Base-by-base conservation (phyloP, 2,797 vertebrate genomes). In the Bucorvus abyssinicus region DNA sequence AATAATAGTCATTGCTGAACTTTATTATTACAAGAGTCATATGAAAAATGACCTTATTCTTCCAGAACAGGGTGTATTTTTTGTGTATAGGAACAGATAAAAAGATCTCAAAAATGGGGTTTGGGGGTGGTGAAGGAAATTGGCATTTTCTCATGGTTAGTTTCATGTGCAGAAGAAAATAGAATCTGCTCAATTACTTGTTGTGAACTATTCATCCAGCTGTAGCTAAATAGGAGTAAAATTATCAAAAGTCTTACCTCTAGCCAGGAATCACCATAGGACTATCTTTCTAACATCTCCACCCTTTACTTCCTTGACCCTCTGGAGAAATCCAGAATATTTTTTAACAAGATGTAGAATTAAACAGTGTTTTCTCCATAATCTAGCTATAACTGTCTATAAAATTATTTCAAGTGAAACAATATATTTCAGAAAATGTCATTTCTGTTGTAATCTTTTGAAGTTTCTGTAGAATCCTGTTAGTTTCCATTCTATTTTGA, bases 211-310 rank as follows among this genome's bases (percentile, higher is more conserved):
- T 40, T 94, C 55, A 63, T 32, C 14, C 27, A 76, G 5, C 18
- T 67, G 34, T 29, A 79, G 29, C 44, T 87, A 85, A 94, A 97
- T 84, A 97, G 38, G 57, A 59, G 24, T 85, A 76, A 90, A 96
- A 94, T 76, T 96, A 92, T 84, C 47, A 76, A 73, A 63, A 93
- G 73, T 79, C 60, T 89, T 89, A 75, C 55, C 80, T 60, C 76
- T 82, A 94, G 26, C 47, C 45, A 91, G 79, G 61, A 92, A 87
- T 73, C 59, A 24, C 38, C 49, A 91, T 22, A 91, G 71, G 10
- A 85, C 34, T 15, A 52, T 75, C 70, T 90, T 94, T 95, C 55
- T 94, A 68, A 53, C 17, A 38, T 53, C 29, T 57, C 24, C 44
- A 84, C 14, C 8, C 17, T 55, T 92, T 61, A 29, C 19, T 84